Percentiles rank a stretch among this genome's conserved stretches.
phyloP scores from a whole-genome alignment of 2,113 vertebrate species.

The Octodon degus region DNA sequence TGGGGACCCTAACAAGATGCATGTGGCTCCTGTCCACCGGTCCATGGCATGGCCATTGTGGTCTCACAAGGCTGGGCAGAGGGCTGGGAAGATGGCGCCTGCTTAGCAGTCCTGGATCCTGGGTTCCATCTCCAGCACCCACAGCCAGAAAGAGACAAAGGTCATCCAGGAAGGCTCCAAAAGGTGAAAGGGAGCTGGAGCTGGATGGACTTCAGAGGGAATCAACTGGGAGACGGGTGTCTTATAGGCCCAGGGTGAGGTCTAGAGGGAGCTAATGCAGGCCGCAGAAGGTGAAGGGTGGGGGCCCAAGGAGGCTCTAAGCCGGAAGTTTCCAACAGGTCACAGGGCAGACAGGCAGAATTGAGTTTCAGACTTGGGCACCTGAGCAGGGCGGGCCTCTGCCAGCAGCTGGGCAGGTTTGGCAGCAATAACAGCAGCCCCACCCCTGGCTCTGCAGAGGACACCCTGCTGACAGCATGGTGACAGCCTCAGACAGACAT shows the following conservation, averaged over 20 bases:
- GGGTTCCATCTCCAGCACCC: neutral
- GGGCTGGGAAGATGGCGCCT: neutral
- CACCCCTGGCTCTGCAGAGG: constrained; percentile 31
- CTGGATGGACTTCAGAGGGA: neutral
- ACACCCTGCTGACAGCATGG: neutral
- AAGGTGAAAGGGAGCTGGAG: neutral
- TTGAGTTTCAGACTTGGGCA: constrained; percentile 43
- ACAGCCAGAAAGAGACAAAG: neutral
- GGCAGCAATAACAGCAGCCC: constrained; percentile 26
- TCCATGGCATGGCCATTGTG: neutral
- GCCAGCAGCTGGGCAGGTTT: constrained; percentile 66
- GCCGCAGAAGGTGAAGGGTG: neutral
- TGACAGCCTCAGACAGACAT: neutral
- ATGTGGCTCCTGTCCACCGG: neutral
- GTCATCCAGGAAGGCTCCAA: neutral
- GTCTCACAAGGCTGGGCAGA: neutral
- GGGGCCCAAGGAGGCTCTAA: neutral
- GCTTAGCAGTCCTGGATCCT: neutral
- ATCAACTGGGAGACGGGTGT: neutral
- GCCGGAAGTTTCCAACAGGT: constrained; percentile 34
- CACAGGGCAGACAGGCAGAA: constrained; percentile 3
- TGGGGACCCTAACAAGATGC: neutral
- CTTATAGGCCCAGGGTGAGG: neutral
- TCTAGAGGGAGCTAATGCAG: neutral
- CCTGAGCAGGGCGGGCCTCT: neutral